Evolutionary conservation across 2,797 vertebrate species (phyloP), one percentile per base, ranked within the genome.

Genomic region (Poecile montanus): DNA sequence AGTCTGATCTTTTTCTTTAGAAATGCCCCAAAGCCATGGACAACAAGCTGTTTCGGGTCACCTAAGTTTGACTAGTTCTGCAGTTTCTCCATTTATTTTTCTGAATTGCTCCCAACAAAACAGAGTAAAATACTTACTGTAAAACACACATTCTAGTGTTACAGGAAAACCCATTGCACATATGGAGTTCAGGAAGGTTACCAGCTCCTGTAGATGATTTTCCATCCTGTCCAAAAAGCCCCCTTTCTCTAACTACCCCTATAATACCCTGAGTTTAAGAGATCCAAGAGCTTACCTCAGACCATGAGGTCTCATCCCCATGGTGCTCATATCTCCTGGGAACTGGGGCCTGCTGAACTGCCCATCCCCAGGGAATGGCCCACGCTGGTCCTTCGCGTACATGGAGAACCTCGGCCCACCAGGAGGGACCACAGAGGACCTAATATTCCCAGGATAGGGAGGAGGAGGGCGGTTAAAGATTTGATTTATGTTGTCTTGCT

Each of bases 391-490:
- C 72, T 98, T 99, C 12, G 98, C 96, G 96, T 99, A 99, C 78
- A 98, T 96, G 53, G 98, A 73, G 79, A 99, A 99, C 95, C 99
- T 98, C 80, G 97, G 97, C 32, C 94, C 98, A 7, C 97, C 83
- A 7, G 97, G 95, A 48, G 97, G 95, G 26, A 95, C 93, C 42
- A 98, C 96, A n/a, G 98, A 97, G 9, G 98, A 97, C 77, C 99
- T 97, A 51, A 99, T 96, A 87, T 97, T 98, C 90, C 98, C 99
- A 81, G 99, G 99, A 95, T 99, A 99, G 2, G 99, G 99, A 91
- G 99, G 99, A 76, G 99, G 99, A 61, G 99, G 99, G 60, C 99
- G 97, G 93, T 98, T 98, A 85, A 99, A 99, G 50, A 99, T 97
- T 36, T 98, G 98, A 70, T 97, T 97, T 67, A 97, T 70, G 54